These are phyloP conservation scores for Perca flavescens DNA, from an alignment of 2,113 vertebrate species.

Conservation along the genomic window DNA sequence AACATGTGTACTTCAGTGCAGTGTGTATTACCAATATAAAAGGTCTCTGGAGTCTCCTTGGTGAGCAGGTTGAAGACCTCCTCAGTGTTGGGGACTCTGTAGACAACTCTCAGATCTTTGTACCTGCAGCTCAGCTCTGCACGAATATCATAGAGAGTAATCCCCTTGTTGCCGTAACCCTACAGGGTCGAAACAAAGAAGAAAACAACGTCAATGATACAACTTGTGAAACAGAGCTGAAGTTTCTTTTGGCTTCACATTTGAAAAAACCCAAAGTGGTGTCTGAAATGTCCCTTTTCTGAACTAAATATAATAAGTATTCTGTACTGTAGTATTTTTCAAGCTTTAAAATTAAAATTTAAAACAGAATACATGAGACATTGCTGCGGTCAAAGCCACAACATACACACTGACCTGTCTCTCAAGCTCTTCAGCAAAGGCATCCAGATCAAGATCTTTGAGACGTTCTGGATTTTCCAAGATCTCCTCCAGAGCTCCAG, in stretches of 20 bases:
- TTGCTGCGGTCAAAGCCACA: not conserved
- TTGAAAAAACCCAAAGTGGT: not conserved
- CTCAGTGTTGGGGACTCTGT: constrained; percentile 95
- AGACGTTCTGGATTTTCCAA: constrained; percentile 97
- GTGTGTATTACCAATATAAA: constrained; percentile 92
- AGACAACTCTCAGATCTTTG: constrained; percentile 94
- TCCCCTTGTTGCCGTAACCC: constrained; percentile 99
- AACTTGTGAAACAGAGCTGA: not conserved
- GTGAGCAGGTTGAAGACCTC: constrained; percentile 98
- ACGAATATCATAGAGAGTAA: constrained; percentile 97
- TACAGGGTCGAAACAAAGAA: constrained; percentile 61
- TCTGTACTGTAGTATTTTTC: not conserved
- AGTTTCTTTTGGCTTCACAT: not conserved
- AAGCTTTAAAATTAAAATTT: not conserved
- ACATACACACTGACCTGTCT: constrained; percentile 90
- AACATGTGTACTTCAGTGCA: not conserved
- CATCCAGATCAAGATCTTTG: constrained; percentile 96
- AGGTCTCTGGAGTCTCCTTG: constrained; percentile 98
- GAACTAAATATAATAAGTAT: not conserved
- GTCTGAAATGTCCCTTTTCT: not conserved
- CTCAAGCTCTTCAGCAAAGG: constrained; percentile 98
- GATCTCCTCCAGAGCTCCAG: constrained; percentile 97
- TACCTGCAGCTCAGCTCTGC: constrained; percentile 98
- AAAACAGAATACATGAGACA: not conserved
- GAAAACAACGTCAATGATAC: not conserved